phyloP scores from a whole-genome alignment of 2,888 invertebrate genomes.

The Anthoptus insignis region DNA sequence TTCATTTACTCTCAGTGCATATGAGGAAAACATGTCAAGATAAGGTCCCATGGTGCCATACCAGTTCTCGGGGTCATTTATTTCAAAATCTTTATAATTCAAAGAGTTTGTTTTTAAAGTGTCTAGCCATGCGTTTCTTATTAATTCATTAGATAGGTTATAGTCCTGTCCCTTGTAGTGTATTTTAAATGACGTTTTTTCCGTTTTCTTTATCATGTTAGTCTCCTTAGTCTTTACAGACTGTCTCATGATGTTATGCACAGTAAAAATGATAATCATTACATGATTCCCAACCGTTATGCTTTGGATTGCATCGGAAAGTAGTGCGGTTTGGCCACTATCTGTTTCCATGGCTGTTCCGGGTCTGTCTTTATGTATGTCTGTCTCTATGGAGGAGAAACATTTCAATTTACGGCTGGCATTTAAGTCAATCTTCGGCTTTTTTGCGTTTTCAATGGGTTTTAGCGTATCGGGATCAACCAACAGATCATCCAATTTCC shows the following conservation, averaged over 20 bases:
- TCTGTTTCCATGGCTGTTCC: too few species aligned
- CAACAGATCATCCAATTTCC: background rate
- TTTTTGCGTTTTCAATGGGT: background rate
- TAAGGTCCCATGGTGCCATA: slow-evolving; percentile 38
- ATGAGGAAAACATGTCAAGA: slow-evolving; percentile 45
- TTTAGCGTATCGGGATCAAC: background rate
- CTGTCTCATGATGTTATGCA: slow-evolving; percentile 1
- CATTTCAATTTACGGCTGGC: background rate
- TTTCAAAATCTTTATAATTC: too few species aligned
- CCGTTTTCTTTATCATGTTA: slow-evolving; percentile 8
- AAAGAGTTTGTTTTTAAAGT: too few species aligned
- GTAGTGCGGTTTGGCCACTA: too few species aligned
- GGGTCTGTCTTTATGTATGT: background rate
- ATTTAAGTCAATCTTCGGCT: background rate
- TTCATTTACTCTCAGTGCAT: slow-evolving; percentile 40
- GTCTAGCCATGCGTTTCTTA: background rate
- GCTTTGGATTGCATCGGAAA: too few species aligned
- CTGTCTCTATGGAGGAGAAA: background rate
- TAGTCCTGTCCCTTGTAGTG: slow-evolving; percentile 10
- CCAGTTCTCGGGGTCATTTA: slow-evolving; percentile 41
- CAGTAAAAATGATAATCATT: slow-evolving; percentile 34
- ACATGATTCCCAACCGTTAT: slow-evolving; percentile 24
- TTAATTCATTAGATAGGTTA: background rate
- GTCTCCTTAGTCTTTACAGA: background rate
- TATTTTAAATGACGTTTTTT: slow-evolving; percentile 1